phyloP scores from a whole-genome alignment of 64 coral and sea anemone species.

The Porites australiensis region DNA sequence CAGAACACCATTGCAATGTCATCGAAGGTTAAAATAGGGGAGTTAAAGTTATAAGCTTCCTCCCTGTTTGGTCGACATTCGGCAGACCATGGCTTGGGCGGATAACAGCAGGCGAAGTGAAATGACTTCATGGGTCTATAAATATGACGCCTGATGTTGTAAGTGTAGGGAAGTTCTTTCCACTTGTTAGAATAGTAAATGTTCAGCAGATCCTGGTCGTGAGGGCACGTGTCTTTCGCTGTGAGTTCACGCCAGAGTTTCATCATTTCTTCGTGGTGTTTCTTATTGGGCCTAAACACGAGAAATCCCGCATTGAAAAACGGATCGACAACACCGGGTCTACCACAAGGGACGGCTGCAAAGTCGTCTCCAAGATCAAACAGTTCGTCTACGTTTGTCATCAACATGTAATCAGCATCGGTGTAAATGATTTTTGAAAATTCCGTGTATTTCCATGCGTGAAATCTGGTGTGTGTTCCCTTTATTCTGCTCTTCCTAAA shows the following conservation, averaged over 20 bases:
- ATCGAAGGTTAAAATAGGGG: conserved; percentile 40
- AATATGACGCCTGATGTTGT: conserved; percentile 78
- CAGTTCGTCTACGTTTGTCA: conserved; percentile 85
- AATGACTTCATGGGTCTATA: conserved; percentile 86
- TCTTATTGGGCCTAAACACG: conserved; percentile 72
- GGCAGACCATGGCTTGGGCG: conserved; percentile 80
- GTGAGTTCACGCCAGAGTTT: conserved; percentile 62
- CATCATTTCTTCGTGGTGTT: conserved; percentile 68
- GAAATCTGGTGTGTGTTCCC: neutral
- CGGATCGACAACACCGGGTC: conserved; percentile 76
- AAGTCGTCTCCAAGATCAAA: conserved; percentile 74
- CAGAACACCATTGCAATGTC: conserved; percentile 74
- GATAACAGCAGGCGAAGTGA: conserved; percentile 88
- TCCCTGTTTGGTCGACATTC: conserved; percentile 72
- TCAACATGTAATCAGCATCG: conserved; percentile 63
- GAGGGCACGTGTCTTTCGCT: conserved; percentile 61
- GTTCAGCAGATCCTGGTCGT: conserved; percentile 74
- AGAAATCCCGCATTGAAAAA: conserved; percentile 91
- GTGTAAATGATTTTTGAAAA: conserved; percentile 49
- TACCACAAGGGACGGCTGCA: conserved; percentile 72
- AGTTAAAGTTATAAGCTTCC: conserved; percentile 73
- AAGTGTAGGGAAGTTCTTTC: conserved; percentile 74
- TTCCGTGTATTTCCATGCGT: too few species aligned
- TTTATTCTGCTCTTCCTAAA: neutral
- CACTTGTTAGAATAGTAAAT: conserved; percentile 54